phyloP scores from a whole-genome alignment of 64 coral and sea anemone species.

The Dendronephthya gigantea region DNA sequence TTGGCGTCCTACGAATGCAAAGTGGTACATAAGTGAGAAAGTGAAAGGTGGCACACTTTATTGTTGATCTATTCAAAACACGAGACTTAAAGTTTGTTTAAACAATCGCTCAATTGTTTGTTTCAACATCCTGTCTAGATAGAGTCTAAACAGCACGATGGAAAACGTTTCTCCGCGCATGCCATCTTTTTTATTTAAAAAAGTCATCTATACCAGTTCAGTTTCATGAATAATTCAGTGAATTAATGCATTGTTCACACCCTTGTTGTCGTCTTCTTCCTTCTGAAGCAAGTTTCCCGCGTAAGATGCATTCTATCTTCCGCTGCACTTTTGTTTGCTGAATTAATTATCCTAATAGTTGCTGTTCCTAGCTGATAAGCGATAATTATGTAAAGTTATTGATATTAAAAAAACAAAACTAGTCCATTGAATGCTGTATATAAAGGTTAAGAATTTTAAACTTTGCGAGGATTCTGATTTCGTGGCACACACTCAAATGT shows the following conservation, averaged over 20 bases:
- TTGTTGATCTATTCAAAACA: neutral
- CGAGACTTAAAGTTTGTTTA: neutral
- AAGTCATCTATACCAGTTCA: neutral
- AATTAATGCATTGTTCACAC: neutral
- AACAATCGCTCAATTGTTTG: neutral
- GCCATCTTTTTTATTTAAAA: neutral
- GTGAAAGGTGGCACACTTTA: neutral
- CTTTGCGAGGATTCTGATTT: neutral
- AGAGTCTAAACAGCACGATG: neutral
- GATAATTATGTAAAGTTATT: neutral
- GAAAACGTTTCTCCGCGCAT: neutral
- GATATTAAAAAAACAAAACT: neutral
- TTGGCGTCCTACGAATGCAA: neutral
- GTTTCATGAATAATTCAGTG: neutral
- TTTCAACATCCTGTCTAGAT: neutral
- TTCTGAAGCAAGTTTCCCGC: neutral
- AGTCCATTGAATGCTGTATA: neutral
- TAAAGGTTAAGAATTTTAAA: neutral
- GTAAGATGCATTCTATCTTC: neutral
- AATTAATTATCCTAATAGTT: neutral
- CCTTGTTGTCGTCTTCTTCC: neutral
- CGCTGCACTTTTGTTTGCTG: neutral
- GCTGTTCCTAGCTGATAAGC: neutral
- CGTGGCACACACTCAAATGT: neutral
- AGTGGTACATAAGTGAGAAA: neutral